phyloP scores from a whole-genome alignment of 2,797 vertebrate genomes.

The Brachymystax lenok region DNA sequence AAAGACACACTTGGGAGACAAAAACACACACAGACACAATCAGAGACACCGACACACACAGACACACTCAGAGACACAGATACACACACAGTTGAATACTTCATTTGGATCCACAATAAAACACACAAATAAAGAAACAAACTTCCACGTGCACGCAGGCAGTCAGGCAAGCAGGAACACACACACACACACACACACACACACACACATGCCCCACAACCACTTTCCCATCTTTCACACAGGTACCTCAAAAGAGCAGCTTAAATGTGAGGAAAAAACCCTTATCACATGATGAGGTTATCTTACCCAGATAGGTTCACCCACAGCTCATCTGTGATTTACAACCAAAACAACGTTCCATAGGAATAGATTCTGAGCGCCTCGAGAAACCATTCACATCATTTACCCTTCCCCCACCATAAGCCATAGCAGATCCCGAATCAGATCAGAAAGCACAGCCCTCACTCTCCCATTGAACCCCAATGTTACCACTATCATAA shows the following conservation, averaged over 20 bases:
- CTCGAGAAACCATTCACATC: background rate
- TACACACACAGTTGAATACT: conserved; percentile 16
- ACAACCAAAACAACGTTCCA: background rate
- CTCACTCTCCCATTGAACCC: conserved; percentile 25
- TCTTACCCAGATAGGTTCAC: background rate
- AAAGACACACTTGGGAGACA: too few species aligned
- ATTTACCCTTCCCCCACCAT: background rate
- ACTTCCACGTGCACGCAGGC: background rate
- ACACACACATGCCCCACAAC: background rate
- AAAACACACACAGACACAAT: too few species aligned
- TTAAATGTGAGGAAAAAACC: conserved; percentile 18
- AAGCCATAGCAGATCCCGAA: background rate
- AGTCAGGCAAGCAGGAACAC: conserved; percentile 14
- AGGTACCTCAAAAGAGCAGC: background rate
- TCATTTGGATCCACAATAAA: background rate
- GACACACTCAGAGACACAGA: conserved; percentile 41
- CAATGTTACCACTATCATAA: conserved; percentile 1
- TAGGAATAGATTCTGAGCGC: background rate
- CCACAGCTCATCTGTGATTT: background rate
- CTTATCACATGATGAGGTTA: background rate
- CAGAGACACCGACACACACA: background rate
- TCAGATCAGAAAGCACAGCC: conserved; percentile 14
- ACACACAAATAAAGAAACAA: background rate
- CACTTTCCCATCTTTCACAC: background rate
- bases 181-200: conserved; percentile 50